A percentile compares a stretch with the other conserved stretches of the same genome.
These are phyloP conservation scores for Martes martes DNA, from an alignment of 2,113 vertebrate species.

Conservation along the genomic window DNA sequence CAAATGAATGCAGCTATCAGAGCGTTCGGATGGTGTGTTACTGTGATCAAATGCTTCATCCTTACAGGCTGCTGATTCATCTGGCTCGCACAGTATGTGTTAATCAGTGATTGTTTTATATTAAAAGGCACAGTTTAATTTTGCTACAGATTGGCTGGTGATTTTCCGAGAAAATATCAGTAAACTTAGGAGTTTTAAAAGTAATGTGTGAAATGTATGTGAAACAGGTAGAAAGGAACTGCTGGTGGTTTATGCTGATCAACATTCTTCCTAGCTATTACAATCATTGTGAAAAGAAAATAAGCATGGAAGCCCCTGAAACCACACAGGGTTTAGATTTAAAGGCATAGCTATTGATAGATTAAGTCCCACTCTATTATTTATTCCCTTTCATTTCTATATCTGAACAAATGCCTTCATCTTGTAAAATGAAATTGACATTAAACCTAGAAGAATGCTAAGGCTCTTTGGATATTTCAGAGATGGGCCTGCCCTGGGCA, in stretches of 20 bases:
- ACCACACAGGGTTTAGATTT: background rate
- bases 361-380: background rate
- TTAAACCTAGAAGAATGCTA: background rate
- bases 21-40: conserved; percentile 32
- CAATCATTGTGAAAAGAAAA: conserved; percentile 7
- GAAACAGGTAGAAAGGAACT: conserved; percentile 42
- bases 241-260: conserved; percentile 8
- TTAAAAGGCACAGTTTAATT: conserved; percentile 64
- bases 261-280: background rate
- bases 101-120: conserved; percentile 73
- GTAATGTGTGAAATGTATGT: background rate
- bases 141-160: conserved; percentile 35
- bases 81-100: conserved; percentile 60
- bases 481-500: background rate
- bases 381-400: background rate
- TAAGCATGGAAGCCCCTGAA: background rate
- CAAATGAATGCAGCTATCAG: conserved; percentile 72
- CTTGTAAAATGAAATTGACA: conserved; percentile 13
- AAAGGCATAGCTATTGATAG: background rate
- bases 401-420: conserved; percentile 16
- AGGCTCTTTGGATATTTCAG: background rate
- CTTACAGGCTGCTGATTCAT: conserved; percentile 66
- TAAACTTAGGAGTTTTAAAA: conserved; percentile 44
- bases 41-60: conserved; percentile 59
- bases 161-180: conserved; percentile 53